A percentile compares a stretch with the other conserved stretches of the same genome.
phyloP scores from a whole-genome alignment of 2,797 vertebrate species.

The Apogon hyalosoma region DNA sequence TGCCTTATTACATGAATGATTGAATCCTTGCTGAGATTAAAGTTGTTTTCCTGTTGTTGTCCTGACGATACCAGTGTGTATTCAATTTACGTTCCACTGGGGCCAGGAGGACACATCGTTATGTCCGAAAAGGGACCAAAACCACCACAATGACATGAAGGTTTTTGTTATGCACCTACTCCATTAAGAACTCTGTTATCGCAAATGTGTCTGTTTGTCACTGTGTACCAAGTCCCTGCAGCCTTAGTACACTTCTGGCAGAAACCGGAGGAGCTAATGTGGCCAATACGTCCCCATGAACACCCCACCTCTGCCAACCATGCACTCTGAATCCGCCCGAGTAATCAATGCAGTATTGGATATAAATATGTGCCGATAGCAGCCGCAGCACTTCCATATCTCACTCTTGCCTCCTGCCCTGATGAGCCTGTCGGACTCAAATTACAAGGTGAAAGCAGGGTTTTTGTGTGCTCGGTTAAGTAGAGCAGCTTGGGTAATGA shows the following conservation, averaged over 20 bases:
- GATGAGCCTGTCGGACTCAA: slow-evolving; percentile 65
- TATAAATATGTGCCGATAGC: slow-evolving; percentile 59
- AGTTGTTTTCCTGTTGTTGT: slow-evolving; percentile 66
- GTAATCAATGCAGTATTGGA: slow-evolving; percentile 69
- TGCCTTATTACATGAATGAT: slow-evolving; percentile 72
- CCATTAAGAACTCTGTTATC: slow-evolving; percentile 58
- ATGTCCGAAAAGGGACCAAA: slow-evolving; percentile 51
- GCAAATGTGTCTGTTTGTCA: slow-evolving; percentile 53
- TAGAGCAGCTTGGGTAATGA: slow-evolving; percentile 73
- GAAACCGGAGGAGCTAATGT: slow-evolving; percentile 63
- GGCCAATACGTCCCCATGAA: slow-evolving; percentile 56
- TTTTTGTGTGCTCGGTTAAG: slow-evolving; percentile 58
- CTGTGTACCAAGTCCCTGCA: slow-evolving; percentile 40
- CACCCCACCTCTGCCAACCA: slow-evolving; percentile 64
- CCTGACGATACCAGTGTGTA: slow-evolving; percentile 44
- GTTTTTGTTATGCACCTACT: slow-evolving; percentile 39
- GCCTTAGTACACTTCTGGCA: slow-evolving; percentile 38
- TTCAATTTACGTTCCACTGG: slow-evolving; percentile 51
- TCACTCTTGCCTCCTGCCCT: slow-evolving; percentile 58
- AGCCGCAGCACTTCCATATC: slow-evolving; percentile 55
- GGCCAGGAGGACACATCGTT: slow-evolving; percentile 38
- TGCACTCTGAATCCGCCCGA: slow-evolving; percentile 66
- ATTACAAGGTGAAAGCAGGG: slow-evolving; percentile 76
- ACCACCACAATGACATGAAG: slow-evolving; percentile 18
- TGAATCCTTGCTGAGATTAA: slow-evolving; percentile 63